phyloP scores from a whole-genome alignment of 2,888 invertebrate species.

The Pinctada fucata region DNA sequence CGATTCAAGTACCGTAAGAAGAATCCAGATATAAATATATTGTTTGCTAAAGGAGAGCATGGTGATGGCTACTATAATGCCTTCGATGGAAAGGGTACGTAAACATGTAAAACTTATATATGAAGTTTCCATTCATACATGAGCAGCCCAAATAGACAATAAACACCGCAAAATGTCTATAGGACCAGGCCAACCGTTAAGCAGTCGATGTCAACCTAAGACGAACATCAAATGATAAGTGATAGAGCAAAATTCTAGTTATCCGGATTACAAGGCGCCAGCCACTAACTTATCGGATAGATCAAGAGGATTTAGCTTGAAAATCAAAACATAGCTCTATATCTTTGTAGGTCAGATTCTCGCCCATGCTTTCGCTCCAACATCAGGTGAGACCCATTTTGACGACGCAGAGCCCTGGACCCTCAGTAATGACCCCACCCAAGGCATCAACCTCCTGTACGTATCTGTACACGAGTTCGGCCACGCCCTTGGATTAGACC shows the following conservation, averaged over 20 bases:
- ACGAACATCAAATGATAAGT: too few species aligned
- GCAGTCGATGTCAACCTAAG: too few species aligned
- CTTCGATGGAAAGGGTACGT: slow-evolving; percentile 70
- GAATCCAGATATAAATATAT: slow-evolving; percentile 62
- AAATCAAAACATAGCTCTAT: neutral
- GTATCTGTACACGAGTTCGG: slow-evolving; percentile 53
- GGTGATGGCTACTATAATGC: slow-evolving; percentile 64
- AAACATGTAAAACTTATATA: neutral
- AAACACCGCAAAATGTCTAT: too few species aligned
- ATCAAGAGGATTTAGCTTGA: neutral
- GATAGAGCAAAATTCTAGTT: too few species aligned
- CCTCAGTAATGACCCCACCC: slow-evolving; percentile 28
- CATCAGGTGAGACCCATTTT: slow-evolving; percentile 53
- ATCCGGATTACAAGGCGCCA: too few species aligned
- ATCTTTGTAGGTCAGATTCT: slow-evolving; percentile 26
- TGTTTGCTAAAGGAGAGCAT: slow-evolving; percentile 63
- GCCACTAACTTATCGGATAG: too few species aligned
- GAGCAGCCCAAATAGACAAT: too few species aligned
- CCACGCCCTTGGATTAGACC: slow-evolving; percentile 53
- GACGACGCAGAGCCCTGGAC: slow-evolving; percentile 56
- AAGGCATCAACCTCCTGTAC: slow-evolving; percentile 45
- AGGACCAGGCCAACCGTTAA: too few species aligned
- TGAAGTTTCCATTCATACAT: too few species aligned
- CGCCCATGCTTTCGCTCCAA: slow-evolving; percentile 55
- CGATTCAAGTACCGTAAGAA: slow-evolving; percentile 11